phyloP scores from a whole-genome alignment of 2,888 invertebrate genomes.

The Uloborus plumipes region DNA sequence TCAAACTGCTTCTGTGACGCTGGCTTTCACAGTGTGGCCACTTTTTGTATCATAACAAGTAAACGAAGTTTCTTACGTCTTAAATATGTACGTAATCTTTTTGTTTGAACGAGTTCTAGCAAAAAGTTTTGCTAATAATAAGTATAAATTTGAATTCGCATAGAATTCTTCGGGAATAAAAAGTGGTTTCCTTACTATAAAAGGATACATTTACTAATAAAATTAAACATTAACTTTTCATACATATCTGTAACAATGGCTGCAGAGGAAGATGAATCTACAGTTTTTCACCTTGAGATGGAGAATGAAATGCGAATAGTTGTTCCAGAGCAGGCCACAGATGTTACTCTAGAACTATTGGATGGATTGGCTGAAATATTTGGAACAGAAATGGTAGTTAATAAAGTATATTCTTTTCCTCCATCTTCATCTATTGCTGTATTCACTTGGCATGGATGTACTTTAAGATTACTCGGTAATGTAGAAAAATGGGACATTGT shows the following conservation, averaged over 20 bases:
- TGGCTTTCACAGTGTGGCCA: too few relatives aligned
- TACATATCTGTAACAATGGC: neutral
- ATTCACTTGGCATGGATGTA: constrained; percentile 96
- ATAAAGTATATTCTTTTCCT: constrained; percentile 89
- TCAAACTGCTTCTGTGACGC: too few relatives aligned
- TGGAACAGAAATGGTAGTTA: constrained; percentile 94
- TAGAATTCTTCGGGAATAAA: too few relatives aligned
- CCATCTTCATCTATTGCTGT: constrained; percentile 94
- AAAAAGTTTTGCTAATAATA: too few relatives aligned
- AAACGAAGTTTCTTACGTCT: too few relatives aligned
- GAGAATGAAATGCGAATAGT: constrained; percentile 95
- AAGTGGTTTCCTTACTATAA: too few relatives aligned
- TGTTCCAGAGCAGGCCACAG: constrained; percentile 83
- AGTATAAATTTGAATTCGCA: too few relatives aligned
- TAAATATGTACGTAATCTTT: too few relatives aligned
- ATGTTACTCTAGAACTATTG: constrained; percentile 83
- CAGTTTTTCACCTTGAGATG: constrained; percentile 79
- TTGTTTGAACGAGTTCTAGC: too few relatives aligned
- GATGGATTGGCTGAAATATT: constrained; percentile 95
- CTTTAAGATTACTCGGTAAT: constrained; percentile 83
- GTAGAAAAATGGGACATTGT: constrained; percentile 94
- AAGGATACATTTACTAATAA: too few relatives aligned
- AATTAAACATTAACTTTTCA: too few relatives aligned
- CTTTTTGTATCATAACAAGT: too few relatives aligned
- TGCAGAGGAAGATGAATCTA: neutral